Conservation (phyloP, 2,797 vertebrate genomes). For the Pipistrellus pygmaeus region DNA sequence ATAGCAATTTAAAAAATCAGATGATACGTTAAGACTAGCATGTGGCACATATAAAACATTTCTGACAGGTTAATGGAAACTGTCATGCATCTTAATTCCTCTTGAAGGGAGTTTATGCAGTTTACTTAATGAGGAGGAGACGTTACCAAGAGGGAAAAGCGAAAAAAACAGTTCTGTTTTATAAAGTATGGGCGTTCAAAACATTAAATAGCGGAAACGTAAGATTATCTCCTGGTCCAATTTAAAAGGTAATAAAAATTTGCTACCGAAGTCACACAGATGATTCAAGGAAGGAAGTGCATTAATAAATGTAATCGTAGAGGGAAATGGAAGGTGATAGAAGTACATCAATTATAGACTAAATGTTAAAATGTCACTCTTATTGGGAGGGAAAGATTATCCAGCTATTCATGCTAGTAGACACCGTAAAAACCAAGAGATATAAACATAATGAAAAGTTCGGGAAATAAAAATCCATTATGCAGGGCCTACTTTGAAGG, state of each 20-base stretch:
- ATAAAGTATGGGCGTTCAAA: slow-evolving; percentile 43
- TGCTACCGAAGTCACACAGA: background rate
- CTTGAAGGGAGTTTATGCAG: slow-evolving; percentile 20
- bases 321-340: slow-evolving; percentile 17
- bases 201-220: background rate
- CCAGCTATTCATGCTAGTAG: slow-evolving; percentile 22
- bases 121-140: slow-evolving; percentile 18
- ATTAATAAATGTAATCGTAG: slow-evolving; percentile 16
- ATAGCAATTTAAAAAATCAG: slow-evolving; percentile 57
- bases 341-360: slow-evolving; percentile 30
- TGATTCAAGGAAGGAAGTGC: slow-evolving; percentile 24
- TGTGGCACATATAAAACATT: background rate
- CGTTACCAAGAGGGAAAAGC: background rate
- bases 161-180: slow-evolving; percentile 36
- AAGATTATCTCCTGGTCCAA: slow-evolving; percentile 7
- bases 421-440: background rate
- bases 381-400: background rate
- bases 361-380: slow-evolving; percentile 7
- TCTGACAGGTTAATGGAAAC: slow-evolving; percentile 42
- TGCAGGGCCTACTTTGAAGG: slow-evolving; percentile 10
- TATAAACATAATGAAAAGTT: slow-evolving; percentile 5
- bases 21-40: slow-evolving; percentile 21
- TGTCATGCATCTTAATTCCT: background rate
- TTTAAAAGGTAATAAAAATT: slow-evolving; percentile 63
- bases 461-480: slow-evolving; percentile 23